These are phyloP conservation scores for Prorops nasuta DNA, from an alignment of 1,140 invertebrate species.

Conservation along the genomic window DNA sequence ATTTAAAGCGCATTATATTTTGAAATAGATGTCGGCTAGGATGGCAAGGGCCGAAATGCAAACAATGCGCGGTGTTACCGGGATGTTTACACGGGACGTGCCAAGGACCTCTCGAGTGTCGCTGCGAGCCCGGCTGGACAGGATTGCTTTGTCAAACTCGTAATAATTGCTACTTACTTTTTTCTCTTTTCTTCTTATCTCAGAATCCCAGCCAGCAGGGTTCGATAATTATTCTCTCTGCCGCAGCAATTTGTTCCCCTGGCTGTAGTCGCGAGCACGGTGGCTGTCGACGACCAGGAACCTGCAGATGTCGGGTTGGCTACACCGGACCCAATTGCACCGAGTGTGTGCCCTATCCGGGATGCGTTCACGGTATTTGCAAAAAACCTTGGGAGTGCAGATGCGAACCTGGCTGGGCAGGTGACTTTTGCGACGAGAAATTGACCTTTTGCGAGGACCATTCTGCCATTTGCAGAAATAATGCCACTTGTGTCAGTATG, in stretches of 20 bases:
- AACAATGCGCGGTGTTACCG: conserved; percentile 75
- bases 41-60: conserved; percentile 78
- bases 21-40: conserved; percentile 70
- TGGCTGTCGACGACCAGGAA: conserved; percentile 77
- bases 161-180: conserved; percentile 56
- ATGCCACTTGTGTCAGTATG: conserved; percentile 75
- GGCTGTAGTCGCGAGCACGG: conserved; percentile 83
- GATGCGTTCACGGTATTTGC: conserved; percentile 81
- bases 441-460: conserved; percentile 76
- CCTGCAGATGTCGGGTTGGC: conserved; percentile 80
- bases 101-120: conserved; percentile 80
- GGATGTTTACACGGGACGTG: conserved; percentile 80
- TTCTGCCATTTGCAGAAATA: conserved; percentile 70
- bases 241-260: conserved; percentile 78
- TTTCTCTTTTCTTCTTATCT: too few species aligned
- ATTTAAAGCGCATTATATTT: too few species aligned
- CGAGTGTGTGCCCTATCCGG: conserved; percentile 81
- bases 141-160: conserved; percentile 84
- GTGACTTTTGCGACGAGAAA: conserved; percentile 85
- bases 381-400: conserved; percentile 85
- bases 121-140: conserved; percentile 82
- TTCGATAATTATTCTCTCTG: too few species aligned
- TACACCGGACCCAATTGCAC: conserved; percentile 81
- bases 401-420: conserved; percentile 82
- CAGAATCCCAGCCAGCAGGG: too few species aligned